Conservation (phyloP, 2,113 vertebrate species). For the Heliornis fulica region DNA sequence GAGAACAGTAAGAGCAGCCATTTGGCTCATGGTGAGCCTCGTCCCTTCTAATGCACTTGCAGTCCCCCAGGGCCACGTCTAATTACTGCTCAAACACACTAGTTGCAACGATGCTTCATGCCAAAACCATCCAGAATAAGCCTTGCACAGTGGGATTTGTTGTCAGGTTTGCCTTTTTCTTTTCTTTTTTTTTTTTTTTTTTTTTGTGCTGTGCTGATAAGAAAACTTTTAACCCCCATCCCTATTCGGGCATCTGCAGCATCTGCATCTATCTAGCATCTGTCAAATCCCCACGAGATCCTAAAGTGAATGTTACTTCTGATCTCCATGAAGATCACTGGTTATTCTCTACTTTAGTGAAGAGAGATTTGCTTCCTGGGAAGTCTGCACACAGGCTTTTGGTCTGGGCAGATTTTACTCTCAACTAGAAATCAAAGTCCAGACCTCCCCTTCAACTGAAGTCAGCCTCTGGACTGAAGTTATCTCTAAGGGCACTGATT, state of each 20-base stretch:
- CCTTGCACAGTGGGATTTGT: constrained; percentile 32
- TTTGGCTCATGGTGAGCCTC: constrained; percentile 60
- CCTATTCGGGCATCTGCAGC: not conserved
- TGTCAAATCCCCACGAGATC: not conserved
- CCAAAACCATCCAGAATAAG: constrained; percentile 60
- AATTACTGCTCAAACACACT: constrained; percentile 66
- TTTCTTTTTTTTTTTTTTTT: not conserved
- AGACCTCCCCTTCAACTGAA: not conserved
- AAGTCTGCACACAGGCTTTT: not conserved
- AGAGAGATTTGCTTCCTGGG: not conserved
- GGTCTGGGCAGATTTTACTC: not conserved
- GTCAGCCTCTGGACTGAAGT: not conserved
- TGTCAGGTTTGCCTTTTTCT: not conserved
- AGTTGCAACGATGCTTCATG: constrained; percentile 58
- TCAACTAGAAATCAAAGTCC: not conserved
- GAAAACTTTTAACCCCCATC: constrained; percentile 7
- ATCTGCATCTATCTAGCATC: not conserved
- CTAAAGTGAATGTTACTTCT: not conserved
- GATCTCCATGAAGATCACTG: not conserved
- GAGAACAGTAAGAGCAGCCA: constrained; percentile 67
- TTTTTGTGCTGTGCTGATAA: not conserved
- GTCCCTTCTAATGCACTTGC: constrained; percentile 65
- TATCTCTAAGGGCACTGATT: not conserved
- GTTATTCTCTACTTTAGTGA: not conserved
- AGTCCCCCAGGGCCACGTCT: constrained; percentile 56